These are phyloP conservation scores for Drosophila ironensis DNA, from an alignment of 1,140 invertebrate species.

Conservation along the genomic window DNA sequence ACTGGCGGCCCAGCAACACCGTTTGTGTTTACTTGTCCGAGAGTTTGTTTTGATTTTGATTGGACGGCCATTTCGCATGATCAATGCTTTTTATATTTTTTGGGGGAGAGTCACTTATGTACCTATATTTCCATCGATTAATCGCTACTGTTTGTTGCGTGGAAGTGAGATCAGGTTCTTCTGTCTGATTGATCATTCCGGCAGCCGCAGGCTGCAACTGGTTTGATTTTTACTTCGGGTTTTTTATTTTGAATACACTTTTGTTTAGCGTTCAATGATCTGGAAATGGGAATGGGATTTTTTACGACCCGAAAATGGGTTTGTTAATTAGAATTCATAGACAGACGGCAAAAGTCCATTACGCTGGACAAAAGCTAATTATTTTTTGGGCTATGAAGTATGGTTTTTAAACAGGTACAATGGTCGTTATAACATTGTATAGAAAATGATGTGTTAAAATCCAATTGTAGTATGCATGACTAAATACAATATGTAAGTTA, in stretches of 20 bases:
- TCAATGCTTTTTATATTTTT: neutral
- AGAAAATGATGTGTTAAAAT: too few relatives aligned
- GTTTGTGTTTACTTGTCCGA: conserved; percentile 11
- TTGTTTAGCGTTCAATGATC: conserved; percentile 24
- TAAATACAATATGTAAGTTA: too few relatives aligned
- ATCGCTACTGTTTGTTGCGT: neutral
- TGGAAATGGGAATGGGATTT: conserved; percentile 21
- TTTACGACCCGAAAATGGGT: neutral
- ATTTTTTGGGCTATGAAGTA: too few relatives aligned
- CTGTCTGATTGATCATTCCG: conserved; percentile 26
- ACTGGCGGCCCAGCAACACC: neutral
- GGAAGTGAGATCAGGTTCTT: conserved; percentile 16
- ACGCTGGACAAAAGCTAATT: too few relatives aligned
- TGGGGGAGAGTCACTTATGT: neutral
- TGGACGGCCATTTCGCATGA: conserved; percentile 15
- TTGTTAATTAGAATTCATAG: conserved; percentile 11
- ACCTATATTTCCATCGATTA: too few relatives aligned
- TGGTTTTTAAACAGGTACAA: too few relatives aligned
- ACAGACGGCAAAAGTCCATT: neutral
- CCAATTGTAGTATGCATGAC: too few relatives aligned
- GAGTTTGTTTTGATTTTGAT: conserved; percentile 16
- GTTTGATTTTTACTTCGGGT: conserved; percentile 25
- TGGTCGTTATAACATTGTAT: too few relatives aligned
- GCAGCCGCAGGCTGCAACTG: conserved; percentile 37
- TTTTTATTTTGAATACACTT: neutral